Percentiles rank a stretch among this genome's conserved stretches.
Conservation (phyloP, 2,113 vertebrate species). For the Hemiprocne comata region DNA sequence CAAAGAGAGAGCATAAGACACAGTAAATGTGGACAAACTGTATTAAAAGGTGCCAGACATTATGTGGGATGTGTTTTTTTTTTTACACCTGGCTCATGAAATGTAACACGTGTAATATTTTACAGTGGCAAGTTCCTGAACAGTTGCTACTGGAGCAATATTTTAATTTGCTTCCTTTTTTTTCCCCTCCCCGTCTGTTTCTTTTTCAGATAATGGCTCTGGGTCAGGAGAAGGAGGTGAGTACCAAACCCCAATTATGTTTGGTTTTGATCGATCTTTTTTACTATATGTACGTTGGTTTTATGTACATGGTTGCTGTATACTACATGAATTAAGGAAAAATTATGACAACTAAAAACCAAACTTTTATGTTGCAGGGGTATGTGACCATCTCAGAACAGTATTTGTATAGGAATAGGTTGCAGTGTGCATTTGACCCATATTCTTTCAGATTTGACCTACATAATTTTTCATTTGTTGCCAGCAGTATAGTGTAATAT, state of each 20-base stretch:
- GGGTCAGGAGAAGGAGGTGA: slow-evolving; percentile 92
- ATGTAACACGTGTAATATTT: neutral
- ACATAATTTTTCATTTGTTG: neutral
- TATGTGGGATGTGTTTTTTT: slow-evolving; percentile 2
- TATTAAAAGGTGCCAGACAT: neutral
- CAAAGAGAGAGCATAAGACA: neutral
- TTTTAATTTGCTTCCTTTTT: slow-evolving; percentile 42
- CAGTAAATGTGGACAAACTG: neutral
- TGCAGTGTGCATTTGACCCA: neutral
- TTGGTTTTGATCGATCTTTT: neutral
- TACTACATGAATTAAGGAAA: neutral
- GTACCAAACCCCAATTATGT: slow-evolving; percentile 19
- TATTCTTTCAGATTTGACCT: neutral
- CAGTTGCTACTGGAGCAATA: slow-evolving; percentile 17
- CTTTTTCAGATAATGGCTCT: slow-evolving; percentile 86
- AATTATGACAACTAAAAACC: neutral
- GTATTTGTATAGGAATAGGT: neutral
- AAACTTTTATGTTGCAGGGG: neutral
- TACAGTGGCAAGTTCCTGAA: neutral
- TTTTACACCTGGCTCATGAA: slow-evolving; percentile 49
- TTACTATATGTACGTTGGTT: neutral
- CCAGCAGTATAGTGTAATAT: neutral
- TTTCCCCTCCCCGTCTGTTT: neutral
- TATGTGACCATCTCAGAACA: neutral
- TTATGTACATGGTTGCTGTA: neutral